Evolutionary conservation across 2,113 vertebrate species (phyloP), one percentile per base, ranked within the genome.

Genomic region (Accipiter cooperii): DNA sequence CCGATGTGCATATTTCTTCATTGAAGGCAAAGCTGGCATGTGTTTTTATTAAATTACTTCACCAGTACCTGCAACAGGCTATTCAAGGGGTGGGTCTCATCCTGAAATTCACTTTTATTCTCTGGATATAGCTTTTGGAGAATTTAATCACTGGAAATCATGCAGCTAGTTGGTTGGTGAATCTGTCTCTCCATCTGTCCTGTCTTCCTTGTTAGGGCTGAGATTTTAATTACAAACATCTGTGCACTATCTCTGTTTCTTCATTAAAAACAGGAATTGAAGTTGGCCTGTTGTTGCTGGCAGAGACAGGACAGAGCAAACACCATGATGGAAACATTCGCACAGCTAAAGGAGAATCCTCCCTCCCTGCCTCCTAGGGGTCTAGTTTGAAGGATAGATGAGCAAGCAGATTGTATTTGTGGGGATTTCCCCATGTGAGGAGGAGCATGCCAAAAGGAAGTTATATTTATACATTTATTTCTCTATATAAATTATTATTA

Each of bases 211-310:
- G 75, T 92, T 95, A 92, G 92, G 93, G 74, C 84, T 92, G 82
- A 93, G 90, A 93, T 91, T 87, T 89, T 96, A 96, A 97, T 96
- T 96, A 95, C 51, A 93, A 94, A 97, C 95, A 87, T 95, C 94
- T 93, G 95, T 92, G 88, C 73, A 44, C 92, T 83, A 31, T 94
- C 71, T 78, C 83, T 3, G 6, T 61, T 92, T 82, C 83, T 84
- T 81, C 31, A 20, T 96, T 92, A 95, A 92, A 97, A 95, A 87
- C 63, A 84, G 76, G 80, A 80, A 24, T 46, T 90, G 42, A 88
- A 84, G 80, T 90, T 90, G 38, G 64, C 79, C 82, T 58, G 68
- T 74, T 89, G 86, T 77, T 78, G 79, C 68, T 93, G 79, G 34
- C 61, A 77, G 83, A 66, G 60, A 70, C 33, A 87, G 84, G 93